Evolutionary conservation across 2,888 invertebrate genomes (phyloP).

Genomic region (Morpho achilles): DNA sequence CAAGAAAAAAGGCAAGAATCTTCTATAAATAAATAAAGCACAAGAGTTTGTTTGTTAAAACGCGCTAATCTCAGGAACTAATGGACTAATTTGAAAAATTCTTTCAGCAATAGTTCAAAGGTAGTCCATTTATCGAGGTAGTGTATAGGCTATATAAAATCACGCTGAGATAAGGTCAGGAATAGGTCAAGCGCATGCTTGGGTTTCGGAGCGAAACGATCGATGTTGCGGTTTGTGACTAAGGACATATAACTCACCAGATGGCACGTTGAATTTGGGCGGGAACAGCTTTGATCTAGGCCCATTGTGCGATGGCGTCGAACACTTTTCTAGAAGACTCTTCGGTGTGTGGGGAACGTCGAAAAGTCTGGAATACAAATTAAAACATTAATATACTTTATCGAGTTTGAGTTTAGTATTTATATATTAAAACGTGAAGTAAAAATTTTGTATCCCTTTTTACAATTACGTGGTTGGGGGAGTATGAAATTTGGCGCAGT

Average conservation of each 20-base stretch:
- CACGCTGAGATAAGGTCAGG: not conserved
- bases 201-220: not conserved
- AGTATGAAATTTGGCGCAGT: too few species aligned
- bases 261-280: constrained; percentile 50
- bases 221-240: not conserved
- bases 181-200: not conserved
- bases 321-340: constrained; percentile 86
- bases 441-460: too few species aligned
- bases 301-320: constrained; percentile 77
- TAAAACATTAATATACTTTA: not conserved
- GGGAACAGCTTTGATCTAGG: constrained; percentile 76
- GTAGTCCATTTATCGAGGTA: not conserved
- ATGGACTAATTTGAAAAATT: too few species aligned
- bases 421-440: too few species aligned
- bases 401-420: too few species aligned
- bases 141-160: too few species aligned
- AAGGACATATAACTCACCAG: constrained; percentile 40
- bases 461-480: too few species aligned
- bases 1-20: too few species aligned
- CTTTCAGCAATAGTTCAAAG: too few species aligned
- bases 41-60: too few species aligned
- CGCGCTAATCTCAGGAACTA: too few species aligned
- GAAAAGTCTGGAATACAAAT: constrained; percentile 80
- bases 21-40: too few species aligned
- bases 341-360: constrained; percentile 93